These are phyloP conservation scores for Chlorospingus semifuscus DNA, from an alignment of 2,797 vertebrate species.

Conservation along the genomic window DNA sequence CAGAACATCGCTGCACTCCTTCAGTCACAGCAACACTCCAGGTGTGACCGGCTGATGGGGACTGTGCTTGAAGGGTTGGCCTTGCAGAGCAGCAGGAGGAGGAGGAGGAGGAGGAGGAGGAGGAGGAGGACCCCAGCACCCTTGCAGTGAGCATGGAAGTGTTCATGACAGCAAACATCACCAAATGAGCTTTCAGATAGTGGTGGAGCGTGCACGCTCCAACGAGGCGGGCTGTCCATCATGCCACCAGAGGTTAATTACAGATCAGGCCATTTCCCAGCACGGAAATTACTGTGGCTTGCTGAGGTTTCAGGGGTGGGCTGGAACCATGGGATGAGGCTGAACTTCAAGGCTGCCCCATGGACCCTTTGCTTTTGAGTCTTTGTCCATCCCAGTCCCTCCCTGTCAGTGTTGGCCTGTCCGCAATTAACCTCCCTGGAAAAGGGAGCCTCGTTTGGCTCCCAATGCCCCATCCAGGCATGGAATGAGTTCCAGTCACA, in stretches of 20 bases:
- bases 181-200: neutral
- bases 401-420: neutral
- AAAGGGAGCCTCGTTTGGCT: neutral
- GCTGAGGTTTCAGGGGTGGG: neutral
- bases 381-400: neutral
- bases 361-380: neutral
- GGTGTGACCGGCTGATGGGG: fast-evolving
- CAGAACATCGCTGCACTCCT: fast-evolving
- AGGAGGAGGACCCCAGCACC: neutral
- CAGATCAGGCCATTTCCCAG: constrained; percentile 15
- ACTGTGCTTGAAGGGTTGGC: fast-evolving
- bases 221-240: fast-evolving
- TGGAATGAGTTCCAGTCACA: fast-evolving
- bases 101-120: neutral
- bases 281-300: neutral
- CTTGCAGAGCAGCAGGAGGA: neutral
- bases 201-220: fast-evolving
- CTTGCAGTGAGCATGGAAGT: neutral
- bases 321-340: neutral
- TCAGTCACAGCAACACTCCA: neutral
- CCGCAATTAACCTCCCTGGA: neutral
- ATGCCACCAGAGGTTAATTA: neutral
- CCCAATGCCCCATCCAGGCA: fast-evolving
- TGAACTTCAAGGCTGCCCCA: neutral
- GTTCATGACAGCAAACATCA: neutral